Conservation (phyloP, 1,140 invertebrate genomes). For the Metopolophium dirhodum region DNA sequence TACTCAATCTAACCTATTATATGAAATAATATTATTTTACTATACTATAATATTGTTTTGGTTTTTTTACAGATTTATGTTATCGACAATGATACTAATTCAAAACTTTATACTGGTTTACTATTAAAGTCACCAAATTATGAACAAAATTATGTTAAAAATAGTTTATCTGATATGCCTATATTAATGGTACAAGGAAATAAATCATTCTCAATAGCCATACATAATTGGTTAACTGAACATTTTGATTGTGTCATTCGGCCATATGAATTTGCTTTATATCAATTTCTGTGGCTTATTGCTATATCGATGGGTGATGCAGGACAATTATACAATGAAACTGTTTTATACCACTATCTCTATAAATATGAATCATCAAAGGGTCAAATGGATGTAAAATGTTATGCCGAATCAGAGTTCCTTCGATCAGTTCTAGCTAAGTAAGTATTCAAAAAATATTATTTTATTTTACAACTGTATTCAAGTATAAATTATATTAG, state of each 20-base stretch:
- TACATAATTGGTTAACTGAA: slow-evolving; percentile 41
- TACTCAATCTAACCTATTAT: too few relatives aligned
- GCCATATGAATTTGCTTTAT: slow-evolving; percentile 32
- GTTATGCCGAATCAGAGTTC: slow-evolving; percentile 29
- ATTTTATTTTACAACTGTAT: background rate
- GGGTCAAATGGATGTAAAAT: slow-evolving; percentile 43
- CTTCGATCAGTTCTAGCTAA: slow-evolving; percentile 35
- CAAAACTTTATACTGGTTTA: slow-evolving; percentile 22
- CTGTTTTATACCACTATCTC: slow-evolving; percentile 40
- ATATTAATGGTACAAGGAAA: slow-evolving; percentile 51
- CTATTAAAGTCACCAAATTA: slow-evolving; percentile 48
- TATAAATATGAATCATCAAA: slow-evolving; percentile 47
- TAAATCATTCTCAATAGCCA: background rate
- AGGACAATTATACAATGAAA: slow-evolving; percentile 46
- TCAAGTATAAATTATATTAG: background rate
- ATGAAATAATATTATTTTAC: background rate
- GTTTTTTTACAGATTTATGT: slow-evolving; percentile 32
- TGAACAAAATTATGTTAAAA: slow-evolving; percentile 22
- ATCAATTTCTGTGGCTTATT: slow-evolving; percentile 50
- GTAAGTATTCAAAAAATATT: slow-evolving; percentile 38
- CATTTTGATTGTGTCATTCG: slow-evolving; percentile 47
- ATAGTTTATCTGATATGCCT: slow-evolving; percentile 30
- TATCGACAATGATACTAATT: background rate
- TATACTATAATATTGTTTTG: background rate
- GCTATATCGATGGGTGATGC: slow-evolving; percentile 53